phyloP scores from a whole-genome alignment of 2,888 invertebrate species.

The Drosophila phalerata region DNA sequence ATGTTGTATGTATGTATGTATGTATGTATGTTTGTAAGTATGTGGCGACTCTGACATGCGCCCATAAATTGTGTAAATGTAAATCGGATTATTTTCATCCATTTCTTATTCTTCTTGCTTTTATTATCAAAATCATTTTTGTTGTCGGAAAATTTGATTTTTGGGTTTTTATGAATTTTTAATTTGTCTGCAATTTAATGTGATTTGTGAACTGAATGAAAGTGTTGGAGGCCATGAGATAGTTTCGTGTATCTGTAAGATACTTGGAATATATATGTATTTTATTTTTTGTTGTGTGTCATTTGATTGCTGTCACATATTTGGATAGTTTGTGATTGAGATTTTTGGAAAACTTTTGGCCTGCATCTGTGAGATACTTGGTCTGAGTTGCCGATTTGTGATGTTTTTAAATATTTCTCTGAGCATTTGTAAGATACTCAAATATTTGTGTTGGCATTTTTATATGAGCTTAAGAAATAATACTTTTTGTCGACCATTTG shows the following conservation, averaged over 20 bases:
- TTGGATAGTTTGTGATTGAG: neutral
- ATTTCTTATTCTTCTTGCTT: conserved; percentile 14
- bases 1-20: too few species aligned
- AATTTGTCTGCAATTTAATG: conserved; percentile 65
- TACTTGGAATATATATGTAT: conserved; percentile 18
- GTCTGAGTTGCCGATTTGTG: neutral
- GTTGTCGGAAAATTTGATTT: conserved; percentile 53
- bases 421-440: conserved; percentile 6
- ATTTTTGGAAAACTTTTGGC: neutral
- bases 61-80: conserved; percentile 76
- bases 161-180: conserved; percentile 76
- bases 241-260: conserved; percentile 12
- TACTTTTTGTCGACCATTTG: neutral
- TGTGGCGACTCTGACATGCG: conserved; percentile 51
- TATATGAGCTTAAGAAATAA: neutral
- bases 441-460: conserved; percentile 10
- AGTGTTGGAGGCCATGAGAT: conserved; percentile 19
- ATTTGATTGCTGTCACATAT: conserved; percentile 5
- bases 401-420: neutral
- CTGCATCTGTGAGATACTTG: conserved; percentile 1
- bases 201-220: conserved; percentile 56
- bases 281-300: conserved; percentile 1
- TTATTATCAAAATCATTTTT: conserved; percentile 31
- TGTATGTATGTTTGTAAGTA: neutral
- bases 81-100: conserved; percentile 49